phyloP scores from a whole-genome alignment of 2,888 invertebrate genomes.

The Amphipoea oculea region DNA sequence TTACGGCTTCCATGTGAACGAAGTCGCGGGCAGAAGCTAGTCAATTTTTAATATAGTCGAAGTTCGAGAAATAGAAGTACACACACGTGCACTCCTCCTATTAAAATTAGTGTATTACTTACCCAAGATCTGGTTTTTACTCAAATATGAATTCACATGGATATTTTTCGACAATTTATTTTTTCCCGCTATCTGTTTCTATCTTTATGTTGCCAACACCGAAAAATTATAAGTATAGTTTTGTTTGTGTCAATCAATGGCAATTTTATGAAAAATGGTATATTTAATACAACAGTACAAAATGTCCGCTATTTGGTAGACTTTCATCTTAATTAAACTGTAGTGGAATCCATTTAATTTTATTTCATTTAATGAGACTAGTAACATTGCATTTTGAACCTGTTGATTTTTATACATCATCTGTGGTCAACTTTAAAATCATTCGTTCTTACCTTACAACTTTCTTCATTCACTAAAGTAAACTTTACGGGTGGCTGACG shows the following conservation, averaged over 20 bases:
- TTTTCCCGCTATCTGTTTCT: not conserved
- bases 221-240: not conserved
- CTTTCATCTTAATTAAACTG: not conserved
- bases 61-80: no score
- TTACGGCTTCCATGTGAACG: no score
- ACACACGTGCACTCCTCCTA: no score
- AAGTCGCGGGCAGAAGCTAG: no score
- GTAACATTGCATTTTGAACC: conserved; percentile 13
- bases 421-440: conserved; percentile 11
- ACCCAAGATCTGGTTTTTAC: no score
- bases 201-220: not conserved
- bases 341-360: not conserved
- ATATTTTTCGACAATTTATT: not conserved
- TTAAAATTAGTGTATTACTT: no score
- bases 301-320: no score
- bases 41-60: no score
- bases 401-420: not conserved
- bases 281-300: not conserved
- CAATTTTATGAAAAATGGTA: not conserved
- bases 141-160: no score
- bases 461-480: conserved; percentile 43
- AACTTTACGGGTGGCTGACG: conserved; percentile 38
- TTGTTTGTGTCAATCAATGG: not conserved
- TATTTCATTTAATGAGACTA: not conserved
- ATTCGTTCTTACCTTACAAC: conserved; percentile 32